phyloP scores from a whole-genome alignment of 2,888 invertebrate species.

The Erpobdella octoculata region DNA sequence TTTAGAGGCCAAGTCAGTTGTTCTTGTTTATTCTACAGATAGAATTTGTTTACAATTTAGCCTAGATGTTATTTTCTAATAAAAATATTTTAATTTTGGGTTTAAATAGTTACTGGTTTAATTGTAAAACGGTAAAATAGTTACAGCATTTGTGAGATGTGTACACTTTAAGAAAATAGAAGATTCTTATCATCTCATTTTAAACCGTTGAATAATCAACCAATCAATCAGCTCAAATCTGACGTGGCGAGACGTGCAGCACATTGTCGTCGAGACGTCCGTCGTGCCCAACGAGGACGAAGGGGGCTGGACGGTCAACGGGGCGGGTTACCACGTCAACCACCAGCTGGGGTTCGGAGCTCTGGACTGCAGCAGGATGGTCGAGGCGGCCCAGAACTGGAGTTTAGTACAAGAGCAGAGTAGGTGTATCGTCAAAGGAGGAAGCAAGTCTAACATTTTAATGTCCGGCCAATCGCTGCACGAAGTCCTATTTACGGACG shows the following conservation, averaged over 20 bases:
- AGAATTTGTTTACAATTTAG: too few species aligned
- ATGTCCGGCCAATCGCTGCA: not conserved
- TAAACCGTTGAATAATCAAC: not conserved
- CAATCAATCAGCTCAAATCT: constrained; percentile 42
- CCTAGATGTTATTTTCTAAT: too few species aligned
- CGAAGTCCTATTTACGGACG: constrained; percentile 33
- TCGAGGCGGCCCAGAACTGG: constrained; percentile 48
- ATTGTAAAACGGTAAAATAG: too few species aligned
- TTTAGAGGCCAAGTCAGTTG: constrained; percentile 48
- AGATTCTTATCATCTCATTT: not conserved
- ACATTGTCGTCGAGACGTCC: constrained; percentile 46
- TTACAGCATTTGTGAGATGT: too few species aligned
- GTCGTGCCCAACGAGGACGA: constrained; percentile 51
- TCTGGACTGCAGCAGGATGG: constrained; percentile 49
- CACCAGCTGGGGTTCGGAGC: constrained; percentile 49
- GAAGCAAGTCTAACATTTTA: not conserved
- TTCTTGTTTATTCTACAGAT: too few species aligned
- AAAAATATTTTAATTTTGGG: too few species aligned
- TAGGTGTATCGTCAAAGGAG: constrained; percentile 41
- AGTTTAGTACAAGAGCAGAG: constrained; percentile 47
- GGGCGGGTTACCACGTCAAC: constrained; percentile 46
- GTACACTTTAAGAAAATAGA: too few species aligned
- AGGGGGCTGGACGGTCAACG: constrained; percentile 55
- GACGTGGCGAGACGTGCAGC: constrained; percentile 51
- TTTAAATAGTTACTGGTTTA: too few species aligned